Evolutionary conservation across 1,140 invertebrate species (phyloP).

Genomic region (Papilio helenus): DNA sequence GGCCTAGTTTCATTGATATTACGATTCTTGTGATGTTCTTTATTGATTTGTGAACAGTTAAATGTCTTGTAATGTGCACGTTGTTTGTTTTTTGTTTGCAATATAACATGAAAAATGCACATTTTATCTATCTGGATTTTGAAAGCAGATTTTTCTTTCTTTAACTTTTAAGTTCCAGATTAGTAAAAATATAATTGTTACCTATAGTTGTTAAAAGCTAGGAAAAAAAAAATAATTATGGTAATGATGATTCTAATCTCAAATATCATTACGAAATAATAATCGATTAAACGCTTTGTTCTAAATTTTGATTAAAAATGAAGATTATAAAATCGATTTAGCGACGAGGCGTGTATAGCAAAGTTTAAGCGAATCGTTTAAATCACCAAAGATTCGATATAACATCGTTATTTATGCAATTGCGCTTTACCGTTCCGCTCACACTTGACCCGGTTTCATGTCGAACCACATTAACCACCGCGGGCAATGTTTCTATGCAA

Average conservation of each 20-base stretch:
- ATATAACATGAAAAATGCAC: not conserved
- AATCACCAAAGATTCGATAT: conserved; percentile 32
- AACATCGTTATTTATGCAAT: conserved; percentile 31
- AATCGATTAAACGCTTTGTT: conserved; percentile 30
- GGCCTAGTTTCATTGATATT: conserved; percentile 32
- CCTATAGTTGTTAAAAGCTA: not conserved
- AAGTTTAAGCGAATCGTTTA: not conserved
- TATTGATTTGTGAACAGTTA: conserved; percentile 7
- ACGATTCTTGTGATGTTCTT: conserved; percentile 24
- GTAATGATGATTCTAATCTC: not conserved
- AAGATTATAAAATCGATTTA: not conserved
- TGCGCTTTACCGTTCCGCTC: conserved; percentile 30
- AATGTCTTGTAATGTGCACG: not conserved
- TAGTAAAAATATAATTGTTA: not conserved
- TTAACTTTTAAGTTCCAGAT: not conserved
- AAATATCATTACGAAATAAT: conserved; percentile 8
- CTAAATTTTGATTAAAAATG: conserved; percentile 13
- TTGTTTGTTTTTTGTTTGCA: not conserved
- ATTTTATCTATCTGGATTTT: not conserved
- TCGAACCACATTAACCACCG: conserved; percentile 25
- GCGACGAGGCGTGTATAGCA: not conserved
- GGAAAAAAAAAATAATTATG: not conserved
- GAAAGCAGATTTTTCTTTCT: not conserved
- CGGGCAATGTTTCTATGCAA: conserved; percentile 24
- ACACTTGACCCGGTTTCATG: conserved; percentile 38